Base-by-base conservation (phyloP, 2,113 vertebrate species). In the Amblyornis subalaris region DNA sequence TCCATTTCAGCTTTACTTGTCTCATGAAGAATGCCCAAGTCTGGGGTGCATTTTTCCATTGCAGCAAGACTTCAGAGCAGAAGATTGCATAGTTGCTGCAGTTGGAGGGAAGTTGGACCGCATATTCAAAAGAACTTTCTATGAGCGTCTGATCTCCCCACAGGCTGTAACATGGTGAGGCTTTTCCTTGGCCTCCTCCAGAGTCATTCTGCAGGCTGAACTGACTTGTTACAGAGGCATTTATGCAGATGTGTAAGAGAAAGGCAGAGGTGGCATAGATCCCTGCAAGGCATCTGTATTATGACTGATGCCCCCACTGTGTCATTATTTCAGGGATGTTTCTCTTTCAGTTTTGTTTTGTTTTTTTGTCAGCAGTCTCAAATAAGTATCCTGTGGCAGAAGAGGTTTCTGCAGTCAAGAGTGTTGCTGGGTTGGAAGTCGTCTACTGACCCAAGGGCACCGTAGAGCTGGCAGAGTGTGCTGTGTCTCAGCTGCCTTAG, bases 221-320 rank as follows among this genome's bases (percentile, higher is more conserved):
- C 17, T 60, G 81, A 22, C 25, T 82, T 61, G 53, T 2, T 45
- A 29, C 15, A 66, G 57, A 73, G 33, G 23, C 20, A 50, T n/a
- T 17, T 73, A 14, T 85, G 38, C 29, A 29, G 26, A 50, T 74
- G 10, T 0, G 0, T 29, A n/a, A 85, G 23, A 9, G 0, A 35
- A 82, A 75, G 74, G 20, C 10, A 13, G 20, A 50, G 71, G 14
- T 76, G 58, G 29, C 2, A 1, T 5, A 58, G 48, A 85, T 62
- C 36, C 14, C 42, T 54, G 21, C 66, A 74, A 81, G 44, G 29
- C 44, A 12, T 58, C 35, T 77, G 19, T n/a, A 7, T 62, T 83
- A n/a, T 6, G 44, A 20, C 54, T 82, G 33, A 24, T 80, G 38
- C 16, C 14, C 29, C 14, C 18, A 31, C 58, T n/a, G 8, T 48